Base-by-base conservation (phyloP, 2,113 vertebrate species). In the Scopus umbretta region DNA sequence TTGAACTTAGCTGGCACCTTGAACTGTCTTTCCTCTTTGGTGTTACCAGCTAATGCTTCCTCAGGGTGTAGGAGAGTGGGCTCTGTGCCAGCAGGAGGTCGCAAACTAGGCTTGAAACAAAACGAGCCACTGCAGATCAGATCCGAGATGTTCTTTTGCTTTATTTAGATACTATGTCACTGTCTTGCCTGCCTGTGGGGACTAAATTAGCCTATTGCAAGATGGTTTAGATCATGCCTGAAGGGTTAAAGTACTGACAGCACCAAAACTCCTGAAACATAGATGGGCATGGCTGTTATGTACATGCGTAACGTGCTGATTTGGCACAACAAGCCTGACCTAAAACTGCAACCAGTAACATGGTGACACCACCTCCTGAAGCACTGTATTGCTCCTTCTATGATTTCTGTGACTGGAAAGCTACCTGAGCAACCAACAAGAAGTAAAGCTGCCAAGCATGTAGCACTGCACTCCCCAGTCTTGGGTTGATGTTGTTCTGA, bases 31-130 rank as follows among this genome's bases (percentile, higher is more conserved):
- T 82, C 34, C 1, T 56, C 38, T 88, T 63, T 32, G 11, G 25
- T 30, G 26, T 34, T 19, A 11, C 8, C 38, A 59, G 50, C 13
- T 56, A 8, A 43, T 2, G 16, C 10, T 78, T 26, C 30, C 20
- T 55, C 0, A 0, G 29, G 36, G 25, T 29, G 27, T 11, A n/a
- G 32, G 32, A 40, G 20, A 25, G 25, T 4, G 12, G 26, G 29
- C 55, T 55, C 13, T 43, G 22, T 16, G 30, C 42, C 71, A 70
- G 49, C 70, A 10, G 0, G 0, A 76, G 34, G 38, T 4, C 86
- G 40, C 40, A 67, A 29, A 80, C 17, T 5, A 32, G 45, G 27
- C 43, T 88, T 82, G 25, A 36, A 50, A 38, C 13, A 84, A 78
- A 87, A 38, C 18, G 4, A 25, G 36, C 45, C 25, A 18, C n/a